Percentiles rank a stretch among this genome's conserved stretches.
Evolutionary conservation across 2,113 vertebrate species (phyloP).

Genomic region (Tringa solitaria): DNA sequence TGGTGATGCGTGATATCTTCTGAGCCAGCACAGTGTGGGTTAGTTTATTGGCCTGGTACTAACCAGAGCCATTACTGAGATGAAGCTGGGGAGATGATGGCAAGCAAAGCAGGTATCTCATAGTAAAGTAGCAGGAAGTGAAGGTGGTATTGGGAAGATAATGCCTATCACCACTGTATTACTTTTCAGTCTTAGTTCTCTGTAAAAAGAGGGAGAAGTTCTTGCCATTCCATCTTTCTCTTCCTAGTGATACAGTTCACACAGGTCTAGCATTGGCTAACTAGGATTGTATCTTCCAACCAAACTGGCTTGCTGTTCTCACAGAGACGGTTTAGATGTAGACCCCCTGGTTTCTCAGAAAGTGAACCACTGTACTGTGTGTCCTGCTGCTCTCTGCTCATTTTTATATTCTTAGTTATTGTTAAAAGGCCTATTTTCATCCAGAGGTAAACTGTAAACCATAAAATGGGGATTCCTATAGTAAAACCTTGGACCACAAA

Average conservation of each 20-base stretch:
- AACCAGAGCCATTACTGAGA: constrained; percentile 31
- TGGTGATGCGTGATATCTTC: constrained; percentile 75
- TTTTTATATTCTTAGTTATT: constrained; percentile 30
- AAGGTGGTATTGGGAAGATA: constrained; percentile 59
- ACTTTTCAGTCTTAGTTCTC: constrained; percentile 65
- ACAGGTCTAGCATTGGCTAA: constrained; percentile 50
- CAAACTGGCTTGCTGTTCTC: constrained; percentile 48
- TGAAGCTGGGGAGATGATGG: constrained; percentile 26
- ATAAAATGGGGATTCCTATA: constrained; percentile 38
- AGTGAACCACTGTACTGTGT: constrained; percentile 26
- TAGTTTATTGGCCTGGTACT: constrained; percentile 36
- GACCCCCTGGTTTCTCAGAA: constrained; percentile 38
- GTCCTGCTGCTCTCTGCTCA: constrained; percentile 43
- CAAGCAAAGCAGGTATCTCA: neutral
- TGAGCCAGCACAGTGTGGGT: constrained; percentile 31
- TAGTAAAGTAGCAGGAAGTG: neutral
- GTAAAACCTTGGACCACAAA: constrained; percentile 24
- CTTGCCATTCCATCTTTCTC: constrained; percentile 57
- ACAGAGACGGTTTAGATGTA: constrained; percentile 1
- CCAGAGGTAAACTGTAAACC: constrained; percentile 12
- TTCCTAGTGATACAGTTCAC: constrained; percentile 48
- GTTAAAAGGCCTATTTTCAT: constrained; percentile 32
- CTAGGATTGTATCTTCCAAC: constrained; percentile 60
- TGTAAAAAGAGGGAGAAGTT: constrained; percentile 52
- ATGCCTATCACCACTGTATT: constrained; percentile 60